Base-by-base conservation (phyloP, 1,140 invertebrate genomes). In the Papilio machaon region DNA sequence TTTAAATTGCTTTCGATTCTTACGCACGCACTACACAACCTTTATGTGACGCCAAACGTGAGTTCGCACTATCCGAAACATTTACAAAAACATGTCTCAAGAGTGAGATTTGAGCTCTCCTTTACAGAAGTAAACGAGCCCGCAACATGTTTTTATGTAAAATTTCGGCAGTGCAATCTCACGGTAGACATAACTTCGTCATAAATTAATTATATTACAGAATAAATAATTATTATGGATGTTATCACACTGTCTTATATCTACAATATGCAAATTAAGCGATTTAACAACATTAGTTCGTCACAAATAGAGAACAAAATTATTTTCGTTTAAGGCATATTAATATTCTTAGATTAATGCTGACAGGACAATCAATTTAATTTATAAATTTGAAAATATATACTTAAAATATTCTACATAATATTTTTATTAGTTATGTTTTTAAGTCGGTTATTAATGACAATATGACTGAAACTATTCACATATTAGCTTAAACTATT, bases 1-100 rank as follows among this genome's bases (percentile, higher is more conserved):
- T 76, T 73, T 35, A 49, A 49, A 76, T 76, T 76, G 74, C 74
- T 76, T 76, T 23, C 43, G 47, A 76, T 49, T 76, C 19, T 76
- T 11, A 76, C 19, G 19, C 74, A 52, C 43, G 46, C 74, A 23
- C 2, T 76, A 76, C 74, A 76, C 74, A 76, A 76, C 74, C 74
- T 46, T 76, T 13, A 46, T 43, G 23, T 19, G 64, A 19, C 0
- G 52, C 19, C 54, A 19, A 58, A 5, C 54, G n/a, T 58, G 7
- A n/a, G 17, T 8, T 58, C 0, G 7, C 54, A 58, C 17, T 58
- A 19, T 17, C n/a, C 17, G 8, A 19, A 58, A 58, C 54, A 58
- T 58, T 58, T 19, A 19, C 54, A 58, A n/a, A 58, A 19, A 58
- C 54, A 58, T 58, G 54, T 19, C 7, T 58, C 2, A 38, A 38